Evolutionary conservation across 2,888 invertebrate genomes (phyloP).

Genomic region (Drosophila sordidula): DNA sequence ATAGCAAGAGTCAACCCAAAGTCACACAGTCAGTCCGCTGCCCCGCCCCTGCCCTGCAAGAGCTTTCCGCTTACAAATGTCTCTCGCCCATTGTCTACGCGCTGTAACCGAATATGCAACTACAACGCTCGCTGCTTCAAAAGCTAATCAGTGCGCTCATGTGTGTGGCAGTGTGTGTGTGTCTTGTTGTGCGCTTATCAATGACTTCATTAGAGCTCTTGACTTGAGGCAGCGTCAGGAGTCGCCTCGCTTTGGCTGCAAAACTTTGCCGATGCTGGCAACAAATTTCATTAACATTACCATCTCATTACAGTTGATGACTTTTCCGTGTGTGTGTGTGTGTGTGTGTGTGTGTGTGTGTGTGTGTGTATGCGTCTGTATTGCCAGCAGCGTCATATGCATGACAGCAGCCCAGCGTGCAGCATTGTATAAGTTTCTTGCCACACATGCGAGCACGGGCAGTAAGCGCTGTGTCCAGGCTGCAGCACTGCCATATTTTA

Average conservation of each 20-base stretch:
- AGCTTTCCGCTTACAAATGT: constrained; percentile 7
- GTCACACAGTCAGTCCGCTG: constrained; percentile 38
- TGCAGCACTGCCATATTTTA: constrained; percentile 16
- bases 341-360: constrained; percentile 9
- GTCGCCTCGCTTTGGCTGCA: constrained; percentile 22
- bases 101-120: constrained; percentile 65
- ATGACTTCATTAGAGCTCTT: constrained; percentile 78
- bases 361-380: background rate
- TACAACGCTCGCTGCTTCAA: constrained; percentile 36
- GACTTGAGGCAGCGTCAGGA: constrained; percentile 39
- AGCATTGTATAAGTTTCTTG: constrained; percentile 17
- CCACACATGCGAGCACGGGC: background rate
- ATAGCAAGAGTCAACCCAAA: constrained; percentile 56
- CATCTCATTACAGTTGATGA: constrained; percentile 76
- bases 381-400: constrained; percentile 15
- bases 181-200: constrained; percentile 66
- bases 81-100: constrained; percentile 61
- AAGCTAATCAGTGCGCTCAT: constrained; percentile 61
- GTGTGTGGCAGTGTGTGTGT: constrained; percentile 10
- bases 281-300: constrained; percentile 80
- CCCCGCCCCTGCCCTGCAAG: background rate
- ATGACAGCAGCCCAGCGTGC: constrained; percentile 8
- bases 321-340: constrained; percentile 32
- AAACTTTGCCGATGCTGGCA: constrained; percentile 60
- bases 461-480: constrained; percentile 21